Conservation (phyloP, 2,113 vertebrate species). For the Platysternon megacephalum region DNA sequence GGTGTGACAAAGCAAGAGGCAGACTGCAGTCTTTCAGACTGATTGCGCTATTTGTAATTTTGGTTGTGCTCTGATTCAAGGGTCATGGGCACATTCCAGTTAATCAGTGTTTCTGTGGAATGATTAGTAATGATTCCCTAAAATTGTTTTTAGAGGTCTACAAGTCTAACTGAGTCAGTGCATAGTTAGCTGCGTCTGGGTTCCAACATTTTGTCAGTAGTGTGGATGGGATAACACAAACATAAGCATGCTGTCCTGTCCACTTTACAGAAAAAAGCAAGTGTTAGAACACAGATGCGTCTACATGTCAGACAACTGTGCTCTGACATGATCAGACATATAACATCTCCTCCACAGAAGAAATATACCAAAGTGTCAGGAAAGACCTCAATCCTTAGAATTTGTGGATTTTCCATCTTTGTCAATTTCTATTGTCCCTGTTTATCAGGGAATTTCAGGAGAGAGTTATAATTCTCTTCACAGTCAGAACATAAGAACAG, state of each 20-base stretch:
- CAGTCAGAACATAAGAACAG: background rate
- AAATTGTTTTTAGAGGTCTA: constrained; percentile 51
- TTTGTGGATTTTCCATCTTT: rapidly evolving
- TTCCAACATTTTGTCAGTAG: constrained; percentile 57
- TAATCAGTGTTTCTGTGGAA: background rate
- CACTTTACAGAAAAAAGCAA: background rate
- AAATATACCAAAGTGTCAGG: background rate
- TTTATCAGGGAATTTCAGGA: background rate
- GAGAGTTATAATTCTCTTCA: background rate
- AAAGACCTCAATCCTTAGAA: background rate
- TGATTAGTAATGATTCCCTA: background rate
- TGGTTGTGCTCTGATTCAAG: background rate
- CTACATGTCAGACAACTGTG: background rate
- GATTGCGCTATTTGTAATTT: background rate
- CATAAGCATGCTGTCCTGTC: constrained; percentile 18
- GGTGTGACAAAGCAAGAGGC: background rate
- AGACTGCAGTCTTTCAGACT: background rate
- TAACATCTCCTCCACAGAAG: background rate
- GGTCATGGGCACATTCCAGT: background rate
- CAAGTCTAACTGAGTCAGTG: background rate
- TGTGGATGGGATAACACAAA: background rate
- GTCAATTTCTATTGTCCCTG: background rate
- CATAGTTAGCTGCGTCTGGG: background rate
- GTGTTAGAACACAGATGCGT: background rate
- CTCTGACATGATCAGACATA: background rate